These are phyloP conservation scores for Alca torda DNA, from an alignment of 2,797 vertebrate genomes.

Conservation along the genomic window DNA sequence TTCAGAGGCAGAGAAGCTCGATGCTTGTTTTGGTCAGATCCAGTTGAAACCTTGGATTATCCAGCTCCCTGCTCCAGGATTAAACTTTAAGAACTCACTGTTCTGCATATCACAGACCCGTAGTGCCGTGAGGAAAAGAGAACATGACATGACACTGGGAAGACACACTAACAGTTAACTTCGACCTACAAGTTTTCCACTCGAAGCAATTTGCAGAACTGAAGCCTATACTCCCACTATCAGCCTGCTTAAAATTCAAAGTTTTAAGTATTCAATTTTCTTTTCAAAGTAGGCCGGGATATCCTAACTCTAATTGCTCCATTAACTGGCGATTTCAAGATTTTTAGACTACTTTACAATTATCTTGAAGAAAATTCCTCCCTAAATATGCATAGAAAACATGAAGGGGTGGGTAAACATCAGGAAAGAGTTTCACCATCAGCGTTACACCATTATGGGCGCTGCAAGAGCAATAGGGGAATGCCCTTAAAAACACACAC, in stretches of 20 bases:
- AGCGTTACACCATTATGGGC: neutral
- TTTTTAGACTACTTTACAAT: neutral
- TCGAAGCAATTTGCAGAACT: neutral
- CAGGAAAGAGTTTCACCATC: neutral
- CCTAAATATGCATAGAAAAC: neutral
- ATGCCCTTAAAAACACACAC: neutral
- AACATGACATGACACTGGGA: neutral
- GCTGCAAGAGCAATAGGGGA: neutral
- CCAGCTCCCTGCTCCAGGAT: neutral
- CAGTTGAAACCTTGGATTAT: neutral
- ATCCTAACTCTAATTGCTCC: constrained; percentile 9
- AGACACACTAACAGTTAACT: neutral
- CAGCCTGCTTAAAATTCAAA: neutral
- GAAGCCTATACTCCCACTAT: neutral
- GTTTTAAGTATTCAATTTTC: neutral
- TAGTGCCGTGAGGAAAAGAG: neutral
- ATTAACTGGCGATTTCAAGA: neutral
- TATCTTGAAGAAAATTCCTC: neutral
- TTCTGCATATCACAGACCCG: neutral
- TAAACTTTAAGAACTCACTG: neutral
- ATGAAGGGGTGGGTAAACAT: neutral
- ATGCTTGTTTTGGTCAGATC: neutral
- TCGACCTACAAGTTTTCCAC: neutral
- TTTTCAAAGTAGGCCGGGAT: neutral
- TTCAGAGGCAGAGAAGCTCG: neutral